These are phyloP conservation scores for Poicephalus meyeri DNA, from an alignment of 2,113 vertebrate genomes.

Conservation along the genomic window DNA sequence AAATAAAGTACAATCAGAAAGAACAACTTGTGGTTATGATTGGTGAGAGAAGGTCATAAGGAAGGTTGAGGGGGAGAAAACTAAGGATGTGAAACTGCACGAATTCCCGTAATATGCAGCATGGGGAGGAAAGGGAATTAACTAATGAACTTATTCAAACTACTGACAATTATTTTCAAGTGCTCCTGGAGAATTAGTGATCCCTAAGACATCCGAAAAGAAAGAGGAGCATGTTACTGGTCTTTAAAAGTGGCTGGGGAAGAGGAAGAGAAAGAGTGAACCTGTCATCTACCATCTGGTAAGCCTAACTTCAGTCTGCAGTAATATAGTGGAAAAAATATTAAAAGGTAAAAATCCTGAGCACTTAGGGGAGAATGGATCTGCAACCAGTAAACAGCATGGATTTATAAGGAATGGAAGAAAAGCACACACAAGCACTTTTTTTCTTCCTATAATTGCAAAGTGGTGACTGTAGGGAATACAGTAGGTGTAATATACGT, in stretches of 20 bases:
- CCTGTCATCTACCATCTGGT: conserved; percentile 57
- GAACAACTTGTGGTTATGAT: neutral
- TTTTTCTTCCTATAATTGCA: conserved; percentile 45
- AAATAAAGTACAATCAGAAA: neutral
- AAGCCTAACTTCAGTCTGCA: conserved; percentile 8
- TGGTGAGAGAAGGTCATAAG: neutral
- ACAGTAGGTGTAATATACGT: neutral
- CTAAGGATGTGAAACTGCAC: neutral
- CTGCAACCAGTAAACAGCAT: neutral
- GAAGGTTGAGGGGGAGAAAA: neutral
- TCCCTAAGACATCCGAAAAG: conserved; percentile 1
- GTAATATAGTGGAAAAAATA: conserved; percentile 19
- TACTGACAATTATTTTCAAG: neutral
- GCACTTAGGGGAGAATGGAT: neutral
- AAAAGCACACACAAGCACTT: neutral
- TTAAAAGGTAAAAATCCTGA: conserved; percentile 37
- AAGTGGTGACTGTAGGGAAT: conserved; percentile 28
- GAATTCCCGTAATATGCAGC: neutral
- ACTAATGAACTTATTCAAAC: neutral
- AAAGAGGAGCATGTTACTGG: neutral
- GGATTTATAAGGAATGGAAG: conserved; percentile 47
- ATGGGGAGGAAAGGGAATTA: neutral
- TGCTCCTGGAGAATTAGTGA: neutral
- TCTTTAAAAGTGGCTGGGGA: conserved; percentile 5
- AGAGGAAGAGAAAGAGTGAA: conserved; percentile 40